These are phyloP conservation scores for Phasianus colchicus DNA, from an alignment of 2,113 vertebrate genomes.

Conservation along the genomic window DNA sequence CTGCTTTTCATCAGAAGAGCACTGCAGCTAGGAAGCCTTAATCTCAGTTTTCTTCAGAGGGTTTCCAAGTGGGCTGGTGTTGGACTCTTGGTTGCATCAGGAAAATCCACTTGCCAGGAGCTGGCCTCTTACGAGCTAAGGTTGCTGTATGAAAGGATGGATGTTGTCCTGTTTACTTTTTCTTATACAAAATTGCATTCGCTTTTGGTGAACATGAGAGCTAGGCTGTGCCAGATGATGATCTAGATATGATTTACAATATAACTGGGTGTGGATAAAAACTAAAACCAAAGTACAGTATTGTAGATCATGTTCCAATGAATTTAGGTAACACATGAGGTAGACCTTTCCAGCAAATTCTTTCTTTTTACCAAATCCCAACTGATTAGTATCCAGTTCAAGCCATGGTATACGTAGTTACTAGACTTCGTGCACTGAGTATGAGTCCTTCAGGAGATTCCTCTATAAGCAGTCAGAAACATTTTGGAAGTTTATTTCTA, in stretches of 20 bases:
- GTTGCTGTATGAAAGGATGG: neutral
- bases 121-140: neutral
- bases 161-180: neutral
- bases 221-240: neutral
- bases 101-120: neutral
- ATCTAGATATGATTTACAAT: neutral
- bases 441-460: neutral
- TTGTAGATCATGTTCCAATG: neutral
- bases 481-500: neutral
- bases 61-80: neutral
- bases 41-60: neutral
- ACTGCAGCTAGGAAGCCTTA: neutral
- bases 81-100: neutral
- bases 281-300: neutral
- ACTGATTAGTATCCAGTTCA: neutral
- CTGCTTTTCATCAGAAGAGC: constrained; percentile 16
- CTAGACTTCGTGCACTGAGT: neutral
- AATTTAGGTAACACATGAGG: neutral
- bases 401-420: neutral
- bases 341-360: neutral
- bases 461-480: neutral
- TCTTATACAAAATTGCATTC: neutral
- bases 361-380: neutral
- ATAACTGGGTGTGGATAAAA: neutral
- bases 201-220: neutral